Evolutionary conservation across 2,888 invertebrate species (phyloP).

Genomic region (Cinara cedri): DNA sequence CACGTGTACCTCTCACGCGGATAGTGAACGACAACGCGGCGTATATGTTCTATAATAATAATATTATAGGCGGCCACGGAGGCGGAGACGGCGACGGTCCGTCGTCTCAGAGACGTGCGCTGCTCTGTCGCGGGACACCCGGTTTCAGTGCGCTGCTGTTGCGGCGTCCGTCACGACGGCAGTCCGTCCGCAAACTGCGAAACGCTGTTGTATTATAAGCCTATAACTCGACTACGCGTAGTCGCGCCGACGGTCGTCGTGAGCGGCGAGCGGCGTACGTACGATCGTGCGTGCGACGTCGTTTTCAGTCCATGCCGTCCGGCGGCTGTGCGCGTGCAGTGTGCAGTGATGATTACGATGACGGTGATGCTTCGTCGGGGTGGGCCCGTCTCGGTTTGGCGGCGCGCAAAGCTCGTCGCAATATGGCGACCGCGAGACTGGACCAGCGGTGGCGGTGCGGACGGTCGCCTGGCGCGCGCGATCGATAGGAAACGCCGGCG

Average conservation of each 20-base stretch:
- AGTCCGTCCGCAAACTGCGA: not conserved
- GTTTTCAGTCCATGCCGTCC: not conserved
- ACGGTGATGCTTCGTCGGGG: not conserved
- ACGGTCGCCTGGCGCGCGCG: constrained; percentile 47
- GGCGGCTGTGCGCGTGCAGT: not conserved
- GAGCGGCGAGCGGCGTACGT: not conserved
- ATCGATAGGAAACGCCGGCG: constrained; percentile 50
- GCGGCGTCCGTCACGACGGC: constrained; percentile 20
- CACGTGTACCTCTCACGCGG: no score
- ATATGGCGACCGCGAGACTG: constrained; percentile 50
- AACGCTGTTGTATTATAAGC: no score
- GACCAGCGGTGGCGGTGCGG: constrained; percentile 44
- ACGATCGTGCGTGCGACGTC: not conserved
- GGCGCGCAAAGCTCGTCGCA: constrained; percentile 51
- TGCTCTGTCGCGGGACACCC: not conserved
- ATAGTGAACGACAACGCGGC: no score
- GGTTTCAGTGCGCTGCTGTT: not conserved
- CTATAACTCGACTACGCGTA: no score
- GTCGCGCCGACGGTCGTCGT: not conserved
- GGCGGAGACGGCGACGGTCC: not conserved
- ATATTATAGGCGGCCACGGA: no score
- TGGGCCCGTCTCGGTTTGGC: constrained; percentile 29
- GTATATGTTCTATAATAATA: no score
- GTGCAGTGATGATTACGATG: not conserved
- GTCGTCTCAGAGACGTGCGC: not conserved